Evolutionary conservation across 2,888 invertebrate species (phyloP), one percentile per base, ranked within the genome.

Genomic region (Cataglyphis cursor): DNA sequence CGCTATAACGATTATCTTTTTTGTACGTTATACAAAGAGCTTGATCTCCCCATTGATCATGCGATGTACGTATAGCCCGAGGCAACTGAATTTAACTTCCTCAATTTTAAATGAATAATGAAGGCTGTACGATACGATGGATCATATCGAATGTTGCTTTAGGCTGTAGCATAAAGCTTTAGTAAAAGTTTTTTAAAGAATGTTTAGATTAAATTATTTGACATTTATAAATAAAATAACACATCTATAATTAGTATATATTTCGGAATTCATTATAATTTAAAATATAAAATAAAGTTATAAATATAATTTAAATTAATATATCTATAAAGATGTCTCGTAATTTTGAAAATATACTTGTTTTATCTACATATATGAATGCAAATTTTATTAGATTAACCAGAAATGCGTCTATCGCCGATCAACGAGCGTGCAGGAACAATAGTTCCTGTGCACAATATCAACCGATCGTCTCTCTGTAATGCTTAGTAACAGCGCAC

Each of bases 1-100:
- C 68, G 74, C 38, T 66, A 76, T 38, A 66, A 68, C 76, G 38
- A 81, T 72, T 65, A 57, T 62, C 44, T n/a, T 74, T 74, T 24
- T 21, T 48, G 15, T 48, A 57, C 18, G 44, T 21, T 61, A 35
- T 12, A 61, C 35, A n/a, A 57, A 75, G 41, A 18, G 57, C 44
- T 78, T 70, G 57, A 70, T 78, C 78, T 57, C 15, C 21, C 24
- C 24, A 44, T 61, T 72, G 31, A 31, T 31, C 68, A 18, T 15
- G 51, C 31, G 31, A 68, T 18, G 12, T 70, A n/a, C 21, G 38
- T 70, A 21, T 28, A 70, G 21, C 10, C 21, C 3, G 28, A 10
- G 15, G 72, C 3, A 35, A 24, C 28, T 41, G 38, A 64, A 54
- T 38, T 66, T 3, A 38, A 68, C 41, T 66, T 66, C 48, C 48